Evolutionary conservation across 2,797 vertebrate genomes (phyloP), one percentile per base, ranked within the genome.

Genomic region (Peromyscus attwateri): DNA sequence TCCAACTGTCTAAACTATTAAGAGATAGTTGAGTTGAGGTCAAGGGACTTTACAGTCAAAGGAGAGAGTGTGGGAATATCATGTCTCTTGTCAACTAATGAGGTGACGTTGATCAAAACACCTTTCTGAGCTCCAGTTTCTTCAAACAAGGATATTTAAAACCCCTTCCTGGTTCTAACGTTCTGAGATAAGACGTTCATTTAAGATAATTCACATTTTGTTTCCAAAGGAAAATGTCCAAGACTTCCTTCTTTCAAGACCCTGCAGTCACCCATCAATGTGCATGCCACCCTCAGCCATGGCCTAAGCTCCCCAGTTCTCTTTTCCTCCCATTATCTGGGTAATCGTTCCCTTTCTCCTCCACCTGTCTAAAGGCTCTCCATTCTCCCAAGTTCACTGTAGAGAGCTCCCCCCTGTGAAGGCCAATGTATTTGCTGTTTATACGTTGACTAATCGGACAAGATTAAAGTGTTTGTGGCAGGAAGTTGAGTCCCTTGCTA

Each of bases 91-190:
- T 37, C 89, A 87, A 71, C 55, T 62, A 83, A 88, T 10, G 43
- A 17, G 11, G 37, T 94, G 60, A 92, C 52, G 88, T 71, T 76
- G 66, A 17, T 64, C 21, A 84, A 91, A 66, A 66, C 66, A 40
- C 34, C 34, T 87, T 55, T 87, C 84, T 81, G 43, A 94, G 81
- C 46, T 88, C 34, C 34, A 71, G 10, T 91, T 92, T 94, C 37
- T 90, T 92, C 75, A 92, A 81, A 68, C 49, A 83, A 95, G 57
- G 23, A 17, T 14, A 87, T 73, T 87, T 87, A 60, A 77, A 96
- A 82, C 40, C 87, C 49, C 21, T 92, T 85, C 62, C 1, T 60
- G 31, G 14, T 62, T 84, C 71, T 95, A 96, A 75, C 52, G 23
- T 71, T 88, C 16, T 71, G n/a, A 43, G 43, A 66, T 64, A 90